A percentile compares a stretch with the other conserved stretches of the same genome.
These are phyloP conservation scores for Lota lota DNA, from an alignment of 2,113 vertebrate genomes.

Conservation along the genomic window DNA sequence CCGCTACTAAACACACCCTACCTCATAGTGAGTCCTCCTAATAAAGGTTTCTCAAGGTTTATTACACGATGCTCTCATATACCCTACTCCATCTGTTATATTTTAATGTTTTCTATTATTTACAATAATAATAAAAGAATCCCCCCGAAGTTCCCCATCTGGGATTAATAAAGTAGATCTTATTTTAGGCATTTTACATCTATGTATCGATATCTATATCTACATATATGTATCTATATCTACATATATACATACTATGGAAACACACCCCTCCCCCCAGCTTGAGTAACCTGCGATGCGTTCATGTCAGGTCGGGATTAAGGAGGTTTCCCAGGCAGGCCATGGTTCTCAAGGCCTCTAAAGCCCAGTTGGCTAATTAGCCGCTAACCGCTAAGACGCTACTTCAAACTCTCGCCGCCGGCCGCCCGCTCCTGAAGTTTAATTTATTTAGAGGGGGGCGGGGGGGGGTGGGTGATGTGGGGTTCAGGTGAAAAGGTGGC, in stretches of 20 bases:
- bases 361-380: constrained; percentile 67
- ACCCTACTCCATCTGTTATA: too few species aligned
- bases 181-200: too few species aligned
- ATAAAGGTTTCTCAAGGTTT: too few species aligned
- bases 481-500: constrained; percentile 57
- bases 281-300: constrained; percentile 36
- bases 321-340: constrained; percentile 48
- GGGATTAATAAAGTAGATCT: too few species aligned
- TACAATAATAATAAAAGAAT: too few species aligned
- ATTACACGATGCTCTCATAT: too few species aligned
- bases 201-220: too few species aligned
- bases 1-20: too few species aligned
- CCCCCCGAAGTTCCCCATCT: too few species aligned
- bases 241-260: constrained; percentile 16
- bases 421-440: constrained; percentile 47
- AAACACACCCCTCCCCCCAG: constrained; percentile 3
- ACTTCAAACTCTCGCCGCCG: constrained; percentile 31
- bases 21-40: too few species aligned
- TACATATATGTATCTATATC: constrained; percentile 3
- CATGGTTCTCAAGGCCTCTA: constrained; percentile 58
- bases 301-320: constrained; percentile 60
- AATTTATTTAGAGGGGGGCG: constrained; percentile 67
- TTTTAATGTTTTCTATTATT: too few species aligned
- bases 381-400: constrained; percentile 54
- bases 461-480: constrained; percentile 42